phyloP scores from a whole-genome alignment of 2,888 invertebrate species.

The Drosophila quinaria region DNA sequence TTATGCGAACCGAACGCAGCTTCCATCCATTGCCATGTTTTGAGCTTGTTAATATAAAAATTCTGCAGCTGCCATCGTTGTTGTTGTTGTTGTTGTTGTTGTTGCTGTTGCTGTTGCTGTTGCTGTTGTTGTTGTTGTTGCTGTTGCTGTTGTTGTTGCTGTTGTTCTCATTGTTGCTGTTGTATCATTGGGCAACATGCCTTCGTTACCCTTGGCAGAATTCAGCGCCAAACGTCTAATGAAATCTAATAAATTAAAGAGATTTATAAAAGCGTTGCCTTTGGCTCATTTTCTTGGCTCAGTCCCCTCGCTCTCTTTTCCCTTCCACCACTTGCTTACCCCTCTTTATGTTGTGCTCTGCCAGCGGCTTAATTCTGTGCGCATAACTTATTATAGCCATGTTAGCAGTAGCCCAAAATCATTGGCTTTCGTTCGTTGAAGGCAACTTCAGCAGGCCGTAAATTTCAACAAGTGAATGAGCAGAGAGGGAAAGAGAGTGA shows the following conservation, averaged over 20 bases:
- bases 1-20: slow-evolving; percentile 42
- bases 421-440: slow-evolving; percentile 49
- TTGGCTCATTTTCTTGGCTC: slow-evolving; percentile 34
- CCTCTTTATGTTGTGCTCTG: slow-evolving; percentile 5
- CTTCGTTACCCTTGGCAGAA: slow-evolving; percentile 42
- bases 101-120: slow-evolving; percentile 8
- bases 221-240: slow-evolving; percentile 75
- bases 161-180: background rate
- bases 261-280: slow-evolving; percentile 77
- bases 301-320: background rate
- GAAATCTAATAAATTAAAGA: slow-evolving; percentile 81
- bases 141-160: slow-evolving; percentile 6
- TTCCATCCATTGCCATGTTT: slow-evolving; percentile 62
- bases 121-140: slow-evolving; percentile 7
- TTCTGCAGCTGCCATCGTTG: slow-evolving; percentile 34
- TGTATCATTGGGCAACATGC: slow-evolving; percentile 22
- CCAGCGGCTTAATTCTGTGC: slow-evolving; percentile 50
- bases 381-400: slow-evolving; percentile 58
- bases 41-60: slow-evolving; percentile 76
- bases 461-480: slow-evolving; percentile 64
- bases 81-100: background rate
- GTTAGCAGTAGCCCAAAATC: slow-evolving; percentile 46
- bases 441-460: slow-evolving; percentile 53
- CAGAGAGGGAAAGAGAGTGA: background rate
- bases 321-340: background rate